These are phyloP conservation scores for Plebejus argus DNA, from an alignment of 2,888 invertebrate species.

Conservation along the genomic window DNA sequence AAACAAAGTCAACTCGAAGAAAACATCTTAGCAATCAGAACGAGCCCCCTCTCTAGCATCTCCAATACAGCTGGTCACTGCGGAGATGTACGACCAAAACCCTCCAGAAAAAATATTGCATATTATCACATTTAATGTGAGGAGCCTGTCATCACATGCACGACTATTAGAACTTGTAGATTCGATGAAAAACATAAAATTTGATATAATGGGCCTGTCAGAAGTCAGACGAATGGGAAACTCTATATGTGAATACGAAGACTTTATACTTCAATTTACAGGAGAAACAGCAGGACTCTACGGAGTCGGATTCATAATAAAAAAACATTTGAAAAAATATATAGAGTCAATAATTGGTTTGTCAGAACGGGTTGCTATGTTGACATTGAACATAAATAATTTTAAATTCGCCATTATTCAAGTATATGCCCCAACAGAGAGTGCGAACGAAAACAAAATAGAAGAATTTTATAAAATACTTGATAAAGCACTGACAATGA, in stretches of 20 bases:
- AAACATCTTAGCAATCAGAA: too few species aligned
- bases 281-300: constrained; percentile 1
- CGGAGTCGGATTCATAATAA: not conserved
- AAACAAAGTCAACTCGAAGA: too few species aligned
- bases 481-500: not conserved
- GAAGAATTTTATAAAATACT: not conserved
- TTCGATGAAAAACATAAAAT: not conserved
- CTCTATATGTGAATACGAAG: not conserved
- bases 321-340: not conserved
- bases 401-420: not conserved
- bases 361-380: not conserved
- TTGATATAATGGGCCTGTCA: constrained; percentile 14
- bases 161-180: not conserved
- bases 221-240: constrained; percentile 11
- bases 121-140: not conserved
- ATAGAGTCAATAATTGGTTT: not conserved
- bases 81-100: not conserved
- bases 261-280: not conserved
- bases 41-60: too few species aligned
- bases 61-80: too few species aligned
- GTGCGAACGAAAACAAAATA: not conserved
- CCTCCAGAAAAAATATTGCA: not conserved
- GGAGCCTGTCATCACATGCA: not conserved
- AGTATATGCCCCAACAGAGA: not conserved
- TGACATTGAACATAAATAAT: not conserved